Conservation (phyloP, 2,888 invertebrate species). For the Epicampocera succincta region DNA sequence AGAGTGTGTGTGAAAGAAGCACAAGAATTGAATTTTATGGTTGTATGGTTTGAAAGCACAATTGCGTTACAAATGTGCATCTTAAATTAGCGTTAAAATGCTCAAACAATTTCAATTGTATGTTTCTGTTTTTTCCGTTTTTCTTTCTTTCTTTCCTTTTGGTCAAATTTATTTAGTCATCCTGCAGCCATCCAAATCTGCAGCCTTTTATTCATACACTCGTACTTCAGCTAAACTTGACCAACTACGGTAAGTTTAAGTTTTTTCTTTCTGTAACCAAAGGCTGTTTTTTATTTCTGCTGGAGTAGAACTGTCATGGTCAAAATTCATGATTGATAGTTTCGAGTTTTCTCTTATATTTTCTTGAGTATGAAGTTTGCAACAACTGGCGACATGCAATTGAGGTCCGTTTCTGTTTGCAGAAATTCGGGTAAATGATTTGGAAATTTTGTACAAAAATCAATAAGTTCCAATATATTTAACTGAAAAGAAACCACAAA, state of each 20-base stretch:
- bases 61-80: conserved; percentile 80
- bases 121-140: conserved; percentile 2
- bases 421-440: conserved; percentile 40
- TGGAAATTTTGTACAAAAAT: not conserved
- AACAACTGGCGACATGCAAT: conserved; percentile 35
- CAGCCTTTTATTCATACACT: conserved; percentile 20
- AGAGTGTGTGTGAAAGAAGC: not conserved
- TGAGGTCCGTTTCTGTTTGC: conserved; percentile 1
- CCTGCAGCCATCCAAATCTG: conserved; percentile 20
- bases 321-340: conserved; percentile 67
- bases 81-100: conserved; percentile 76
- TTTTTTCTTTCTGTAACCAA: conserved; percentile 33
- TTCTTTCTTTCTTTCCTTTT: not conserved
- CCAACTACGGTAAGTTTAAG: conserved; percentile 43
- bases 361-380: not conserved
- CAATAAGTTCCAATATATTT: not conserved
- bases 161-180: conserved; percentile 29
- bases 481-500: not conserved
- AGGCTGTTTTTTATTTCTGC: conserved; percentile 34
- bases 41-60: conserved; percentile 68
- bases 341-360: conserved; percentile 20
- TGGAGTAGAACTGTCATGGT: conserved; percentile 58
- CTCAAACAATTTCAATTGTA: conserved; percentile 55
- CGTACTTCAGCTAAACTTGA: conserved; percentile 12
- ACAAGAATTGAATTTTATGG: conserved; percentile 51